Evolutionary conservation across 2,797 vertebrate species (phyloP), one percentile per base, ranked within the genome.

Genomic region (Sebastolobus alascanus): DNA sequence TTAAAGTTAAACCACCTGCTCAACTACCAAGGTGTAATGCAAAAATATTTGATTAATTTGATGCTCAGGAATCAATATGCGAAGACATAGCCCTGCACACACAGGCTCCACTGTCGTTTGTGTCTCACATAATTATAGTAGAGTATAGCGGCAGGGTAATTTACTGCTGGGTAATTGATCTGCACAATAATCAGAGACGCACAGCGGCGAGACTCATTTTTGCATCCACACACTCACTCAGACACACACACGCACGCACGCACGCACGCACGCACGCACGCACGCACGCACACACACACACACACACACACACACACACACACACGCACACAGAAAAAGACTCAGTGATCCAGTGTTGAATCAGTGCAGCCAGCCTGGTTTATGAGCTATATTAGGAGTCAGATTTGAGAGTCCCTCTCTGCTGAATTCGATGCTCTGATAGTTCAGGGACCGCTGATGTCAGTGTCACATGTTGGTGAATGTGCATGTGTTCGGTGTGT

Each of bases 371-470:
- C 85, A 82, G 87, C 90, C 88, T 92, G 86, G 73, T 92, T 93
- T 80, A 73, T n/a, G 91, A 86, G 86, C 90, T 90, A 90, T 89
- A 91, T 89, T 84, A 79, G 69, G 89, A 89, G 71, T 69, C 83
- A 67, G 80, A 78, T 88, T 74, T 75, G 68, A 88, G 89, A 80
- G 68, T 90, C 80, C 40, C 82, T 86, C 80, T 83, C 82, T 87
- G 79, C 85, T 84, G 79, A 88, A 90, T 89, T 77, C 64, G 46
- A 76, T 13, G 68, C 88, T 84, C 67, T 88, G 82, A 87, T 87
- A 73, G 79, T 85, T 87, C 75, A 69, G 80, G 59, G 87, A 75
- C 73, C 7, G 3, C 66, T 72, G 79, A 79, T 77, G 68, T 87
- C 80, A 79, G 43, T 65, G 68, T 86, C 86, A 85, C 79, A 59